Evolutionary conservation across 2,888 invertebrate genomes (phyloP), one percentile per base, ranked within the genome.

Genomic region (Lithophane socia): DNA sequence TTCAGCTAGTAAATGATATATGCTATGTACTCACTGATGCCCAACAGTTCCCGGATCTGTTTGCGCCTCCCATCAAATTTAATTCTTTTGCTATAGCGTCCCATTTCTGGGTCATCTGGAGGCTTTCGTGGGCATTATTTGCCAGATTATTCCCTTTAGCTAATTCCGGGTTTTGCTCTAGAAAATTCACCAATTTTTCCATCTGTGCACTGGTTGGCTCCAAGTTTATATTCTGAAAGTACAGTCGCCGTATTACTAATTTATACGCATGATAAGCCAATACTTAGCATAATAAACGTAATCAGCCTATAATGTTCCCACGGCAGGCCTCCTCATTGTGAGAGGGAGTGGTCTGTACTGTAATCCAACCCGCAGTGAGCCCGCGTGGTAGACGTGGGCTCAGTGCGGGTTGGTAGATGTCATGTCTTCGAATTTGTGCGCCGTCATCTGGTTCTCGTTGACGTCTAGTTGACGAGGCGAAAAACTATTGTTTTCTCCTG

Each of bases 61-160:
- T n/a, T 54, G 16, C 18, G 54, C 37, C 68, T 44, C 0, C 13
- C 24, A 44, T 3, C 24, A 60, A 21, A 44, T 70, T 70, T 44
- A 70, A 18, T 24, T 70, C 58, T 5, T 18, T 24, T 24, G 60
- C 60, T 60, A 60, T 3, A 44, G 44, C 60, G 29, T 29, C 21
- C 69, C 70, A 71, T 71, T 60, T 70, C 44, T 42, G 56, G 54
- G n/a, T 44, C 42, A 1, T 42, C 56, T 42, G 37, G 24, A n/a
- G 18, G 24, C 56, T 7, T n/a, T 24, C 10, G 1, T 12, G 12
- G 5, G 56, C 12, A 65, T 65, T 47, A 18, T 47, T 10, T 18
- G 7, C 18, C 10, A 7, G 44, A 47, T 7, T 21, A 52, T 13
- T 4, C 1, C 60, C 13, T 60, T 2, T 29, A 21, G 0, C 61